Percentiles rank a stretch among this genome's conserved stretches.
Evolutionary conservation across 1,140 invertebrate genomes (phyloP).

Genomic region (Drosophila sp.): DNA sequence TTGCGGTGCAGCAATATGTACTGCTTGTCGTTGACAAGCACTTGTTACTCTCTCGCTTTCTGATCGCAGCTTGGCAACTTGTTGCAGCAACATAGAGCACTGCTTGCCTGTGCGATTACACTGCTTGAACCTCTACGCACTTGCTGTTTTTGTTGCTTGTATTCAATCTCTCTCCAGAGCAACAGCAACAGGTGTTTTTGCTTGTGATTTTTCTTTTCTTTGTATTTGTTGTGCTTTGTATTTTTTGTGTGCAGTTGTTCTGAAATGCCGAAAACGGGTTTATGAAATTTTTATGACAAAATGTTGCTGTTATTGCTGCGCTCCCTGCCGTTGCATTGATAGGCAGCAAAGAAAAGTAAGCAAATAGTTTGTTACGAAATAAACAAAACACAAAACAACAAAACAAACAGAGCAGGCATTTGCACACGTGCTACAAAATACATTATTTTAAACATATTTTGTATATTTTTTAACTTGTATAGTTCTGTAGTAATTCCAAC

Average conservation of each 20-base stretch:
- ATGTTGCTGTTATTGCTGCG: conserved; percentile 51
- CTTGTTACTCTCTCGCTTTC: not conserved
- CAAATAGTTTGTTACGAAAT: not conserved
- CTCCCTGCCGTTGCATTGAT: conserved; percentile 70
- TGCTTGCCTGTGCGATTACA: conserved; percentile 14
- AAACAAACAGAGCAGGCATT: not conserved
- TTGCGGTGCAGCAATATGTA: not conserved
- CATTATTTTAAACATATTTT: not conserved
- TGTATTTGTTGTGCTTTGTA: conserved; percentile 9
- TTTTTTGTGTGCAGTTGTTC: conserved; percentile 20
- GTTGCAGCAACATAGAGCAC: conserved; percentile 12
- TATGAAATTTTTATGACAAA: conserved; percentile 21
- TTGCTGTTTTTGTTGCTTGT: conserved; percentile 5
- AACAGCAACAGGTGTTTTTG: conserved; percentile 61
- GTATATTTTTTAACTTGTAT: not conserved
- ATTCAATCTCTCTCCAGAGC: not conserved
- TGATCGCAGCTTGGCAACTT: conserved; percentile 23
- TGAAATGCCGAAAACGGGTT: conserved; percentile 29
- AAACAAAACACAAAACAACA: conserved; percentile 4
- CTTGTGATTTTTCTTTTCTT: conserved; percentile 18
- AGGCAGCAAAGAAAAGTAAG: conserved; percentile 33
- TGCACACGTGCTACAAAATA: not conserved
- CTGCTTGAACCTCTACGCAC: conserved; percentile 24
- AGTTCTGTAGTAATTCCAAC: not conserved
- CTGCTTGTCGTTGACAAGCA: not conserved